A percentile compares a stretch with the other conserved stretches of the same genome.
Evolutionary conservation across 2,888 invertebrate species (phyloP).

Genomic region (Sinotaia quadrata): DNA sequence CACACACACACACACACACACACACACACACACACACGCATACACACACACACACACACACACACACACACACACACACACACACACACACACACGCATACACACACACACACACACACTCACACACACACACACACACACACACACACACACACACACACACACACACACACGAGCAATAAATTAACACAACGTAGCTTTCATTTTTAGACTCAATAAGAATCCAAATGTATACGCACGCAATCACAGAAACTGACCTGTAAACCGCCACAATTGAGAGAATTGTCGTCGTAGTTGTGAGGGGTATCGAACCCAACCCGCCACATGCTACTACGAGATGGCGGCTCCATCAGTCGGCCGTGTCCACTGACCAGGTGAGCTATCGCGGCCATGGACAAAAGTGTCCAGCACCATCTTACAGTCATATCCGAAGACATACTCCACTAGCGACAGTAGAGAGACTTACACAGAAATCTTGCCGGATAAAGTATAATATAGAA

Average conservation of each 20-base stretch:
- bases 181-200: background rate
- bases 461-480: no score
- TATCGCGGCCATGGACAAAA: background rate
- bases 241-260: constrained; percentile 37
- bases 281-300: constrained; percentile 50
- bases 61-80: no score
- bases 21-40: no score
- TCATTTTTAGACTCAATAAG: background rate
- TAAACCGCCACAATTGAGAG: constrained; percentile 52
- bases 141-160: constrained; percentile 23
- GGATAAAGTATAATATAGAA: no score
- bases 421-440: no score
- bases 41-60: no score
- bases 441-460: no score
- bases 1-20: no score
- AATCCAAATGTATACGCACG: background rate
- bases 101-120: constrained; percentile 7
- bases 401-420: no score
- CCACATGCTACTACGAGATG: constrained; percentile 51
- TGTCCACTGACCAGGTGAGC: constrained; percentile 33
- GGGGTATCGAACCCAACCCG: constrained; percentile 45
- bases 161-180: constrained; percentile 12
- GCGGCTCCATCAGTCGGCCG: constrained; percentile 51
- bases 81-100: no score
- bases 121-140: constrained; percentile 20